Evolutionary conservation across 2,888 invertebrate genomes (phyloP).

Genomic region (Augiades crinisus): DNA sequence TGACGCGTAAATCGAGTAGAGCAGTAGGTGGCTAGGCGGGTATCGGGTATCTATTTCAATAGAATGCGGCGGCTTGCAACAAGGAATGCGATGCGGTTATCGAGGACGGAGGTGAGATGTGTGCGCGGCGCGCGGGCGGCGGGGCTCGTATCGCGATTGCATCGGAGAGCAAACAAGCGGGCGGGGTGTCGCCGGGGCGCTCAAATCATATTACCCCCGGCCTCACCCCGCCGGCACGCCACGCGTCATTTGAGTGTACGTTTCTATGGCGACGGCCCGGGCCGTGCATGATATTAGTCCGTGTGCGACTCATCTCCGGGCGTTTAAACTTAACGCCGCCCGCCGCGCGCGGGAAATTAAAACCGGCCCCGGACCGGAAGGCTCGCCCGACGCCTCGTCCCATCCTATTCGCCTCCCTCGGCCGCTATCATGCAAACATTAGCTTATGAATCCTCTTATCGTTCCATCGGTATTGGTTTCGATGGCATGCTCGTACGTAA

Average conservation of each 20-base stretch:
- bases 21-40: constrained; percentile 61
- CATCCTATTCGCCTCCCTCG: constrained; percentile 31
- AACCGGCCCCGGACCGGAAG: constrained; percentile 76
- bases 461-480: constrained; percentile 16
- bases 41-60: constrained; percentile 72
- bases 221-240: constrained; percentile 65
- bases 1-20: constrained; percentile 59
- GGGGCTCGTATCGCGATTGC: constrained; percentile 77
- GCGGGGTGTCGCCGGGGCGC: constrained; percentile 72
- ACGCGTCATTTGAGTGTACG: constrained; percentile 86
- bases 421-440: constrained; percentile 27
- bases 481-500: constrained; percentile 14
- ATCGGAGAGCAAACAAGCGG: constrained; percentile 81
- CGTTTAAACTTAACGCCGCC: constrained; percentile 70
- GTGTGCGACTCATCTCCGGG: constrained; percentile 77
- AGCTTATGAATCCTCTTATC: constrained; percentile 31
- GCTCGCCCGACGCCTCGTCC: constrained; percentile 40
- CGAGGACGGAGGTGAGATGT: constrained; percentile 76
- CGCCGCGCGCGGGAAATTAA: constrained; percentile 72
- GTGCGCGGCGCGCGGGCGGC: constrained; percentile 49
- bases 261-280: constrained; percentile 86
- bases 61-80: constrained; percentile 76
- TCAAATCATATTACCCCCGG: constrained; percentile 80
- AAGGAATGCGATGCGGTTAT: constrained; percentile 80
- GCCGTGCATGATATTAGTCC: constrained; percentile 80